phyloP scores from a whole-genome alignment of 2,797 vertebrate species.

The Scolopax rusticola region DNA sequence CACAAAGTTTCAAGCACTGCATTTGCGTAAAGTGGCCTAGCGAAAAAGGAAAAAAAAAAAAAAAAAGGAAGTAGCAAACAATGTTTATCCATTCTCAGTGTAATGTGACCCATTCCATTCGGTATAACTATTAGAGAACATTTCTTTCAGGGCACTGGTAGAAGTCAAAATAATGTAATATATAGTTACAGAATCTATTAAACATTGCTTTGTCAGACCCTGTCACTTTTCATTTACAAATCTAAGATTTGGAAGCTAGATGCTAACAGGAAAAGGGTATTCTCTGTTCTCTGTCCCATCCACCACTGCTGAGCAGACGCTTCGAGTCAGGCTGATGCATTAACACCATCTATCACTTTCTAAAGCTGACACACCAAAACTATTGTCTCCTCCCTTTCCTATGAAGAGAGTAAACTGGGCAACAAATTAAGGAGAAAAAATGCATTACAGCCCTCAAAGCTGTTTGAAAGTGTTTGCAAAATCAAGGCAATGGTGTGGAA shows the following conservation, averaged over 20 bases:
- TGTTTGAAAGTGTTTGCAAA: neutral
- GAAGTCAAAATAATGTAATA: neutral
- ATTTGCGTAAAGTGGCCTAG: neutral
- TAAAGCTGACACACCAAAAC: neutral
- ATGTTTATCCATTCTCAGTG: neutral
- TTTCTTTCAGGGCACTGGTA: neutral
- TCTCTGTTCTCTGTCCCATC: neutral
- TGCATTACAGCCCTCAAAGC: neutral
- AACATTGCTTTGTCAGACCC: neutral
- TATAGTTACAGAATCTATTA: neutral
- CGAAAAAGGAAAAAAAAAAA: neutral
- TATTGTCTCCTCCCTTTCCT: neutral
- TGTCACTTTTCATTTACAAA: neutral
- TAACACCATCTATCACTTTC: neutral
- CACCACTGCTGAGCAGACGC: neutral
- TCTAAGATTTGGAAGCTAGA: neutral
- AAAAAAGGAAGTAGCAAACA: neutral
- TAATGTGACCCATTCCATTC: neutral
- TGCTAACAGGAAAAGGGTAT: neutral
- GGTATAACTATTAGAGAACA: neutral
- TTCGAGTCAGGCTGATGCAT: neutral
- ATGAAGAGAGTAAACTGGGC: neutral
- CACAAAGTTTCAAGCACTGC: neutral
- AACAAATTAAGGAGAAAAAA: neutral
- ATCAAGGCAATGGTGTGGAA: neutral